phyloP scores from a whole-genome alignment of 1,140 invertebrate genomes.

The Metaphire vulgaris region DNA sequence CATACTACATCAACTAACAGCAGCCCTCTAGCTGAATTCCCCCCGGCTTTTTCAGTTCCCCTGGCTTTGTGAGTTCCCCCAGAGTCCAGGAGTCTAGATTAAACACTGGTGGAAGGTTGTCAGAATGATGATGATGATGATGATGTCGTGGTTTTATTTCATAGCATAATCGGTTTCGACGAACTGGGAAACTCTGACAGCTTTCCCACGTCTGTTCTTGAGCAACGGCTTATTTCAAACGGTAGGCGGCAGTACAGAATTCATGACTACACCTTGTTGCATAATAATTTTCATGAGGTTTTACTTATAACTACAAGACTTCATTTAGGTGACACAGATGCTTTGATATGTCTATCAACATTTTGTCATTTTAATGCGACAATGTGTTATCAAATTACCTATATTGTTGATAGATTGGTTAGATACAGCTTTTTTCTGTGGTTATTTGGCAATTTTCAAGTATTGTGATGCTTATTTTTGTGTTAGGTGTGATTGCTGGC shows the following conservation, averaged over 20 bases:
- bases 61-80: background rate
- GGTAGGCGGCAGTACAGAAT: conserved; percentile 33
- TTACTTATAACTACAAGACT: background rate
- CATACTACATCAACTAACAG: background rate
- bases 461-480: background rate
- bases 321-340: background rate
- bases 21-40: background rate
- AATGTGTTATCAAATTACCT: background rate
- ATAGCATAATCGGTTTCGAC: conserved; percentile 49
- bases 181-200: conserved; percentile 45
- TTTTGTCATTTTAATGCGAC: background rate
- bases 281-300: background rate
- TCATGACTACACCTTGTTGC: background rate
- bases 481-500: background rate
- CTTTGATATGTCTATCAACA: background rate
- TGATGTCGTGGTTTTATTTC: conserved; percentile 19
- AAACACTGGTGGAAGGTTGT: background rate
- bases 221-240: conserved; percentile 41
- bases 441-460: background rate
- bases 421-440: background rate
- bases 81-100: conserved; percentile 3
- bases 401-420: background rate
- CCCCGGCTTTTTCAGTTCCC: background rate
- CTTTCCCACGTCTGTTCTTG: conserved; percentile 41
- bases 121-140: background rate